Evolutionary conservation across 2,113 vertebrate species (phyloP).

Genomic region (Tilapia sparmanii): DNA sequence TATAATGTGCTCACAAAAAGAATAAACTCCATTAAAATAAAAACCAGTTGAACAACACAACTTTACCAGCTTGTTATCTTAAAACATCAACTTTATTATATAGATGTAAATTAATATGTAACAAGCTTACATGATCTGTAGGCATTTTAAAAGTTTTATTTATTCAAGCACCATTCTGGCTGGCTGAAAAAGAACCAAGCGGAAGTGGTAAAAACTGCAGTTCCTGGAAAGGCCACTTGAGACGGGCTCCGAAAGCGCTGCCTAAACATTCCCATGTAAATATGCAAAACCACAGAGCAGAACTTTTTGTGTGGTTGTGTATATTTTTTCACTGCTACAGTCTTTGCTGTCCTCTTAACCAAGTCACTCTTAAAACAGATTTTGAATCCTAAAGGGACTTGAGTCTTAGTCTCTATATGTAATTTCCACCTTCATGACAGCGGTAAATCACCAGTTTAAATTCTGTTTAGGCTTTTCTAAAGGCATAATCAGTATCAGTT

Average conservation of each 20-base stretch:
- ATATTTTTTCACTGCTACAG: background rate
- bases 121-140: background rate
- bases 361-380: background rate
- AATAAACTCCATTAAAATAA: background rate
- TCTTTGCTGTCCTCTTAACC: background rate
- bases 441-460: background rate
- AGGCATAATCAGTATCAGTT: fast-evolving
- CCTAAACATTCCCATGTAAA: background rate
- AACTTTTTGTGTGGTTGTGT: background rate
- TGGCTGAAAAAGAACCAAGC: background rate
- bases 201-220: background rate
- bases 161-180: background rate
- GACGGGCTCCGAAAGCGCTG: fast-evolving
- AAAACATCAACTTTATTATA: fast-evolving
- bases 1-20: background rate
- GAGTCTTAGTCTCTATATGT: background rate
- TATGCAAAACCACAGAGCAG: background rate
- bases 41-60: background rate
- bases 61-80: background rate
- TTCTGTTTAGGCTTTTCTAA: background rate
- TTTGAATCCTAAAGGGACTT: background rate
- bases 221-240: background rate
- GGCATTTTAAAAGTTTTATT: background rate
- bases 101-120: background rate
- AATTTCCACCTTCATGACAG: background rate